A percentile compares a stretch with the other conserved stretches of the same genome.
These are phyloP conservation scores for Barbus barbus DNA, from an alignment of 2,113 vertebrate species.

Conservation along the genomic window DNA sequence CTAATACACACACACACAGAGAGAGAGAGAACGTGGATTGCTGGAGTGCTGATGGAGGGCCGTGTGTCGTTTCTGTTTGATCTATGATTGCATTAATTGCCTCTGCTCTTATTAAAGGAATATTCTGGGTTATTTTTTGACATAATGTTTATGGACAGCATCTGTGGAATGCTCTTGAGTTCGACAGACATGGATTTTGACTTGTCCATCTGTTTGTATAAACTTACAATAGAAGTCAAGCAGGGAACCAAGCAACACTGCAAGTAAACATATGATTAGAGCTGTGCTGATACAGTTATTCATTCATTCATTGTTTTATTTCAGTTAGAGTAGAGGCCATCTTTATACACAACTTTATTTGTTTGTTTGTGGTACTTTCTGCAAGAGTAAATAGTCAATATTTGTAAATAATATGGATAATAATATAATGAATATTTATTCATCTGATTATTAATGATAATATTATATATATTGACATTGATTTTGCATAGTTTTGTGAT, in stretches of 20 bases:
- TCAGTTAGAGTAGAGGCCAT: no score
- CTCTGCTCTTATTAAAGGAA: neutral
- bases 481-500: neutral
- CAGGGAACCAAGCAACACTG: no score
- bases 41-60: conserved; percentile 31
- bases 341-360: no score
- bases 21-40: neutral
- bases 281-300: no score
- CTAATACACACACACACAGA: neutral
- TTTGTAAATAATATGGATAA: neutral
- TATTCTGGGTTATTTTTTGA: neutral
- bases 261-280: no score
- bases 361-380: neutral
- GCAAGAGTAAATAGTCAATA: neutral
- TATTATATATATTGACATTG: neutral
- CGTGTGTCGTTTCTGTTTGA: conserved; percentile 4
- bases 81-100: neutral
- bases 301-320: no score
- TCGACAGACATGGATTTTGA: neutral
- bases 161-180: neutral
- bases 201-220: neutral
- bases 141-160: neutral
- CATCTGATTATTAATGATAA: neutral
- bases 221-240: no score
- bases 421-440: neutral